These are phyloP conservation scores for Pollimyrus isidori DNA, from an alignment of 2,113 vertebrate species.

Conservation along the genomic window DNA sequence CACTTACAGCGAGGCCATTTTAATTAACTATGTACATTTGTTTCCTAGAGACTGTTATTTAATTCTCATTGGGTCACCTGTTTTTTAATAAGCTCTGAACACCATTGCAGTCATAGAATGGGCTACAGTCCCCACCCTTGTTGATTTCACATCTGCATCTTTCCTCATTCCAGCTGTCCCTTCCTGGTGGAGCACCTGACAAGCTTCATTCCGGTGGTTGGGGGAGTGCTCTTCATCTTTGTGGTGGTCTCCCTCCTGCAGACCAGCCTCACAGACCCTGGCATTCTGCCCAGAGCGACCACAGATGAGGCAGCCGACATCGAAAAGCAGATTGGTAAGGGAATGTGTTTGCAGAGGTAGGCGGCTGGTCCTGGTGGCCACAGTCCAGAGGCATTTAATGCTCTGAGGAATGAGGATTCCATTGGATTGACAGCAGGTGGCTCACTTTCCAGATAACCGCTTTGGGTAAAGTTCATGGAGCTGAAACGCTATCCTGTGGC, in stretches of 20 bases:
- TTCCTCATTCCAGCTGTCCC: slow-evolving; percentile 69
- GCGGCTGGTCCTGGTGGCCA: background rate
- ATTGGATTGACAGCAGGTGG: background rate
- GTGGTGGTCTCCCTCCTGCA: slow-evolving; percentile 82
- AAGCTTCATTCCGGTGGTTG: slow-evolving; percentile 82
- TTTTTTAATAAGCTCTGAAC: background rate
- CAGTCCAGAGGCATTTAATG: background rate
- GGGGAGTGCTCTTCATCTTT: slow-evolving; percentile 79
- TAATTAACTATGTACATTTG: background rate
- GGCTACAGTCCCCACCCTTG: background rate
- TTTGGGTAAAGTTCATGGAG: background rate
- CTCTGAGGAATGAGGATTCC: background rate
- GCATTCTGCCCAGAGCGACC: slow-evolving; percentile 87
- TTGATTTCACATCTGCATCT: background rate
- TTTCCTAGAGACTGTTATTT: background rate
- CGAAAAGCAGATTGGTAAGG: slow-evolving; percentile 85
- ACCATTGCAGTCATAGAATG: background rate
- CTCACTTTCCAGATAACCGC: background rate
- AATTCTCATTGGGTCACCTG: background rate
- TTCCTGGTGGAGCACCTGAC: slow-evolving; percentile 81
- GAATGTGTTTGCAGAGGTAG: background rate
- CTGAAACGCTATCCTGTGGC: background rate
- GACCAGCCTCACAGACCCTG: slow-evolving; percentile 89
- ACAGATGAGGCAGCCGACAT: slow-evolving; percentile 83
- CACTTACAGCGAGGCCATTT: background rate